Evolutionary conservation across 2,797 vertebrate genomes (phyloP), one percentile per base, ranked within the genome.

Genomic region (Halcyon smyrnensis): DNA sequence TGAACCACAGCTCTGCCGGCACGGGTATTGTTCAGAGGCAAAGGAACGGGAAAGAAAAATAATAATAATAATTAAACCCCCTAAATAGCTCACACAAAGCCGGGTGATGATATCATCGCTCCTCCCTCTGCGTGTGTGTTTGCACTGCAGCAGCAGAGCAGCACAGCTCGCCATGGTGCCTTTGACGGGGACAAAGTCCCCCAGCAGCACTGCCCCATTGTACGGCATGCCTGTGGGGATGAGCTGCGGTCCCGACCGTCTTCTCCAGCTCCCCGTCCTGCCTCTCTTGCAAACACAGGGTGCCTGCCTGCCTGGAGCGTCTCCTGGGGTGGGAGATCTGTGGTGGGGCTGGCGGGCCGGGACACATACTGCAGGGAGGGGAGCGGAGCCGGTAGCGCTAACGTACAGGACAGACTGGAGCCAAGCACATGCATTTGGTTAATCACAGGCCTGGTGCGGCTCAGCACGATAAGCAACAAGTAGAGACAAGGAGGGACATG

Each of bases 1-100:
- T 96, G 96, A 97, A 97, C 96, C 0, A 0, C 2, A 0, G 93
- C 82, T 53, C 69, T 1, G 20, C 85, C 0, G 14, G 87, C 37
- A 63, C 3, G 0, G 15, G 73, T 85, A 97, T 97, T 97, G 96
- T 97, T 97, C 41, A 0, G 80, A 68, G 76, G 94, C 62, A 74
- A 46, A 87, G 95, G 69, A 90, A 95, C 64, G 73, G 95, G 91
- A 97, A 97, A 96, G 93, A 83, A 87, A 65, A 94, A 90, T 16
- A 95, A 90, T 21, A 95, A 95, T 73, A 93, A 93, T 95, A 90
- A 95, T 89, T 89, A 95, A 96, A 63, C 28, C 75, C 94, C 82
- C 64, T 77, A 95, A 97, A 97, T 95, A 97, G 93, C 90, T 93
- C 37, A 2, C 5, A 15, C 87, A 91, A 91, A 96, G 91, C 57